A percentile compares a stretch with the other conserved stretches of the same genome.
phyloP scores from a whole-genome alignment of 2,113 vertebrate genomes.

The Pandion haliaetus region DNA sequence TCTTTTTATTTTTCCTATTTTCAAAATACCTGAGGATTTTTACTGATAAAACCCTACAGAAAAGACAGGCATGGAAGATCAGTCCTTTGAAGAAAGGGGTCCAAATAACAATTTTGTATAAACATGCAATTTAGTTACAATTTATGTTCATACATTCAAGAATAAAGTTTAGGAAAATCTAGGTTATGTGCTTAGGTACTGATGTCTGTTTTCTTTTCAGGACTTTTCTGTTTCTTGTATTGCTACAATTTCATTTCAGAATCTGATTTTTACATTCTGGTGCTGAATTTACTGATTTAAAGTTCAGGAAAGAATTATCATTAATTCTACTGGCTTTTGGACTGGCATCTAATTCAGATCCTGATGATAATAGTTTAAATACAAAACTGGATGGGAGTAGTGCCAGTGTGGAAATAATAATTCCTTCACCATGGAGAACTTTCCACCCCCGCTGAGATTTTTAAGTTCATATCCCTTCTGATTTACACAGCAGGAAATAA shows the following conservation, averaged over 20 bases:
- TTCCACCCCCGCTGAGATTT: not conserved
- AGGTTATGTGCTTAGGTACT: not conserved
- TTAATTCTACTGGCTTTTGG: not conserved
- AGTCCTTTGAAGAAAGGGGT: not conserved
- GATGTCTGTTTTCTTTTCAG: not conserved
- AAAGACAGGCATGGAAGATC: not conserved
- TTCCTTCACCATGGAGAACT: not conserved
- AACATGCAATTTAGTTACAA: not conserved
- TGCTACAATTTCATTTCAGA: not conserved
- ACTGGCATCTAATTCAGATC: not conserved
- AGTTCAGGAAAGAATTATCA: not conserved
- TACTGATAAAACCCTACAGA: not conserved
- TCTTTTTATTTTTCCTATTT: not conserved
- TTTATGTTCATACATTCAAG: not conserved
- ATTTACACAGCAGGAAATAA: conserved; percentile 6
- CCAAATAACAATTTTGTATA: not conserved
- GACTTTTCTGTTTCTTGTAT: not conserved
- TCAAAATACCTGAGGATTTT: not conserved
- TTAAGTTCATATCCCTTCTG: not conserved
- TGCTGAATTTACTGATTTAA: not conserved
- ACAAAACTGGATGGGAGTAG: not conserved
- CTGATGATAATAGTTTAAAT: not conserved
- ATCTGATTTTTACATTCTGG: not conserved
- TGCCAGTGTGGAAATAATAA: not conserved
- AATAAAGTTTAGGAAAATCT: not conserved